Conservation (phyloP, 2,113 vertebrate genomes). For the Camelus bactrianus region DNA sequence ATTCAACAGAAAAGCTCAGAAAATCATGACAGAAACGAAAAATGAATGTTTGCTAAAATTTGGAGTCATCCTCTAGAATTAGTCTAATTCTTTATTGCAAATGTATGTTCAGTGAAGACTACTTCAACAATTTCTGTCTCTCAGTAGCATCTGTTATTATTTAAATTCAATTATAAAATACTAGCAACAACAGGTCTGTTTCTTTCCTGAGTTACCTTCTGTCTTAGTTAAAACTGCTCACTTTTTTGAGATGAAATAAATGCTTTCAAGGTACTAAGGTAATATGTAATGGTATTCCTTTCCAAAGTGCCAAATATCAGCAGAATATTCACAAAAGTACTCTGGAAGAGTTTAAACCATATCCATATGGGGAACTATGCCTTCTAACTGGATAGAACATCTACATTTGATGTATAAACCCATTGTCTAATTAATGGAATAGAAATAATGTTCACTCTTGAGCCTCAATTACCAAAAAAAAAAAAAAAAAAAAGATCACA, state of each 20-base stretch:
- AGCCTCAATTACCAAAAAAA: conserved; percentile 20
- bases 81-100: background rate
- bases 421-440: background rate
- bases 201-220: background rate
- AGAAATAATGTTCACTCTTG: background rate
- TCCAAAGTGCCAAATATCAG: background rate
- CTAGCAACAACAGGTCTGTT: background rate
- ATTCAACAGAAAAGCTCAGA: conserved; percentile 85
- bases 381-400: background rate
- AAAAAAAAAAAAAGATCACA: background rate
- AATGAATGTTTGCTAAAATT: conserved; percentile 77
- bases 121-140: background rate
- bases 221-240: background rate
- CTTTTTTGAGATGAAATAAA: conserved; percentile 28
- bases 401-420: background rate
- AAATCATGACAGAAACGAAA: conserved; percentile 80
- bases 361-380: background rate
- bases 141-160: conserved; percentile 11
- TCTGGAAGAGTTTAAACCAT: background rate
- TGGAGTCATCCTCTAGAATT: conserved; percentile 59
- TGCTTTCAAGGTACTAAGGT: background rate
- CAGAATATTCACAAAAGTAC: background rate
- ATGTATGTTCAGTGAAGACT: background rate
- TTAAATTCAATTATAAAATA: conserved; percentile 56
- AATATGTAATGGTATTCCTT: background rate